phyloP scores from a whole-genome alignment of 2,797 vertebrate genomes.

The Rachycentron canadum region DNA sequence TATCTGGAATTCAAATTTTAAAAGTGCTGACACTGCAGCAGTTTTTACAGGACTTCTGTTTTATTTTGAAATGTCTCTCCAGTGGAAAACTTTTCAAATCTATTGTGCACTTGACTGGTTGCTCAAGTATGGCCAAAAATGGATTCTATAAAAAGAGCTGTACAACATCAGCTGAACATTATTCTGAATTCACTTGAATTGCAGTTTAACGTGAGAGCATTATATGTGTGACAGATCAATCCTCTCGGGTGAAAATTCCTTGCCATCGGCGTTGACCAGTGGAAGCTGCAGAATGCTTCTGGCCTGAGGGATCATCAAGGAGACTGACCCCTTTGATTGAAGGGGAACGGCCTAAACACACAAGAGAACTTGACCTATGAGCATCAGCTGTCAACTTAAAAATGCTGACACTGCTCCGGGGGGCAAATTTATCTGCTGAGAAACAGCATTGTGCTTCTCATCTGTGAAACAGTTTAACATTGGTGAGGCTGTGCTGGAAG shows the following conservation, averaged over 20 bases:
- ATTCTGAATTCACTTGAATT: background rate
- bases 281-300: slow-evolving; percentile 36
- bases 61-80: slow-evolving; percentile 40
- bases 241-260: slow-evolving; percentile 20
- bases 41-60: slow-evolving; percentile 43
- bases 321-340: slow-evolving; percentile 49
- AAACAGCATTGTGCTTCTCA: slow-evolving; percentile 51
- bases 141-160: background rate
- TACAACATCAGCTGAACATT: background rate
- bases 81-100: slow-evolving; percentile 32
- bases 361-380: slow-evolving; percentile 64
- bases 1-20: slow-evolving; percentile 60
- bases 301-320: slow-evolving; percentile 35
- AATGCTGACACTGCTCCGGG: slow-evolving; percentile 59
- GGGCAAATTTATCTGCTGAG: slow-evolving; percentile 55
- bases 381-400: slow-evolving; percentile 61
- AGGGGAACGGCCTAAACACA: slow-evolving; percentile 35
- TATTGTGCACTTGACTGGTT: slow-evolving; percentile 25
- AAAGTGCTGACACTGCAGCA: slow-evolving; percentile 61
- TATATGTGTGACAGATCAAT: background rate
- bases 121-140: background rate
- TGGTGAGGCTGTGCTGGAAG: slow-evolving; percentile 36
- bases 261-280: slow-evolving; percentile 32
- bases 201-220: background rate
- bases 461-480: slow-evolving; percentile 74